Base-by-base conservation (phyloP, 2,888 invertebrate species). In the Onchidella celtica region DNA sequence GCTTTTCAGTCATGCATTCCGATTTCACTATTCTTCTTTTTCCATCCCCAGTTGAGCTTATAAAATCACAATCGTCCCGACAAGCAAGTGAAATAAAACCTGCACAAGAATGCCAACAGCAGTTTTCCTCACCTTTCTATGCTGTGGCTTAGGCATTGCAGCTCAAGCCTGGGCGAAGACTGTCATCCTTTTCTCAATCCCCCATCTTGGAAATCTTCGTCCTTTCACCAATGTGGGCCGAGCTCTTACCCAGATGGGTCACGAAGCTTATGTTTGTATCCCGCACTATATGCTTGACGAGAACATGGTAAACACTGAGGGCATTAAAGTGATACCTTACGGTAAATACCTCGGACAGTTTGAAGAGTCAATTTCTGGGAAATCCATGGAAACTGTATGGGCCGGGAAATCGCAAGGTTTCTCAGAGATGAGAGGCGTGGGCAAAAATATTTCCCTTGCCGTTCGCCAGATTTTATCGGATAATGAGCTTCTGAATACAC, bases 151-250 rank as follows among this genome's bases (percentile, higher is more conserved):
- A n/a, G n/a, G n/a, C n/a, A n/a, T n/a, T n/a, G n/a, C n/a, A n/a
- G n/a, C n/a, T n/a, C n/a, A n/a, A n/a, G n/a, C n/a, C n/a, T n/a
- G n/a, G 47, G 74, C 59, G 21, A 65, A 76, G 27, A n/a, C 21
- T 14, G 75, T 65, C 4, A 38, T 65, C 11, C 59, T 76, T 24
- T 40, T 76, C 24, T 40, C 75, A 4, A 29, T 36, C 9, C 75
- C 75, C 61, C 70, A 76, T 69, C 72, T 59, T 65, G 40, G 76
- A 63, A 21, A 83, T 76, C 76, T 79, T 57, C 24, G 79, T 34
- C 29, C 55, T 2, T 72, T 79, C 79, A 70, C 76, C 63, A 79
- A 79, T 55, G 76, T 80, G 11, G 83, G 63, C n/a, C 59, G 76
- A 21, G 70, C 75, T 3, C 79, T 82, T 17, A 36, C 61, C 14